Base-by-base conservation (phyloP, 2,888 invertebrate genomes). In the Meganola albula region DNA sequence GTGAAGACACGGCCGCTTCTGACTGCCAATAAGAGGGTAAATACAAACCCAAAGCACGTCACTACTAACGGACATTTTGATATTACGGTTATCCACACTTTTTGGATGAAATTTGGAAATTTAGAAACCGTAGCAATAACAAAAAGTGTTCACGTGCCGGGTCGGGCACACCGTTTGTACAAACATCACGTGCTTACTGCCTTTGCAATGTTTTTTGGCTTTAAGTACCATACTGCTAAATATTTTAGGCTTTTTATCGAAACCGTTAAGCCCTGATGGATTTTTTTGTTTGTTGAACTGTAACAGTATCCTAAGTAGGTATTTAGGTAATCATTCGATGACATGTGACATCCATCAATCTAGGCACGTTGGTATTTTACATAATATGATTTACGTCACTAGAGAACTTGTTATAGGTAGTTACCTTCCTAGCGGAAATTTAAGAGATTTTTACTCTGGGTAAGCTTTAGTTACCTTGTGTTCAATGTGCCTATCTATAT, bases 101-200 rank as follows among this genome's bases (percentile, higher is more conserved):
- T 63, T 59, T 58, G 43, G 50, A 51, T 52, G 55, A 58, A 63
- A 68, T 64, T 63, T 61, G 52, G 51, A 61, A 61, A 61, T 61
- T 57, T 59, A 46, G 58, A 62, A 63, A 67, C 59, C 59, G 62
- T 63, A 61, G 57, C 46, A 49, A 40, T 50, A 52, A 56, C 58
- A 64, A 70, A 69, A 72, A 70, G 52, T 44, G 33, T 47, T 51
- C 63, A 37, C 76, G 76, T 76, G 75, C 73, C 68, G 58, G 76
- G 74, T 75, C 69, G 56, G 27, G 34, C 27, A 18, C 40, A 37
- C 40, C 43, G 43, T 49, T 50, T 64, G 48, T 49, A 45, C 61
- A 71, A 74, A 72, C 61, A 74, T 61, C 67, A 67, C 72, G 72
- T 56, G 41, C 53, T 27, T 27, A 35, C 25, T 25, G 29, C 21